phyloP scores from a whole-genome alignment of 2,888 invertebrate genomes.

The Patella depressa region DNA sequence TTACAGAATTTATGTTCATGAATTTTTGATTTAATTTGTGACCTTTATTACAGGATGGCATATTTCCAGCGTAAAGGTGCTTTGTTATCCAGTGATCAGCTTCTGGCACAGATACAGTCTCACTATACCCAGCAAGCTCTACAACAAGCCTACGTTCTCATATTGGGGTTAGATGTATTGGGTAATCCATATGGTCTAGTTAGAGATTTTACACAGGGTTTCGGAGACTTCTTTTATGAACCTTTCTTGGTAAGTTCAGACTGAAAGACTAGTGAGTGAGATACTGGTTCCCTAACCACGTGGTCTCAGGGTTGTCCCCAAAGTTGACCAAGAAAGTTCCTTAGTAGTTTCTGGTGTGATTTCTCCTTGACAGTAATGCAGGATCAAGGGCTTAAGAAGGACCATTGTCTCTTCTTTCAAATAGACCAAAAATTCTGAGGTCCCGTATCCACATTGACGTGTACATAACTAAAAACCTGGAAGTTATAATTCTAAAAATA shows the following conservation, averaged over 20 bases:
- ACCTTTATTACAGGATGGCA: conserved; percentile 76
- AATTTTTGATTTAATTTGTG: neutral
- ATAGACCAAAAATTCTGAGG: no score
- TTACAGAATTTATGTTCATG: no score
- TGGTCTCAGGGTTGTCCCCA: no score
- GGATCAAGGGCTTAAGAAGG: no score
- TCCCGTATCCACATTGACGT: no score
- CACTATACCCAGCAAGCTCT: conserved; percentile 82
- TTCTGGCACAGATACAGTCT: conserved; percentile 75
- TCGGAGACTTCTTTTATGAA: conserved; percentile 78
- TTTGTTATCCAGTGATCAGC: conserved; percentile 73
- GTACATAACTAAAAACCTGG: no score
- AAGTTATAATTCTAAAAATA: neutral
- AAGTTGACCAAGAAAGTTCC: no score
- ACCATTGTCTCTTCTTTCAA: no score
- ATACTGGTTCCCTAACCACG: no score
- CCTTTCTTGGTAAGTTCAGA: conserved; percentile 75
- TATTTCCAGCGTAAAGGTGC: conserved; percentile 78
- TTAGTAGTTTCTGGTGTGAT: no score
- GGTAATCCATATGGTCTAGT: conserved; percentile 83
- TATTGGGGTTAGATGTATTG: conserved; percentile 83
- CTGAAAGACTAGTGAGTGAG: neutral
- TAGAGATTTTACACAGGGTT: conserved; percentile 77
- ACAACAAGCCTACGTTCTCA: conserved; percentile 85
- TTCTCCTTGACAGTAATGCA: no score